Evolutionary conservation across 2,113 vertebrate species (phyloP).

Genomic region (Epinephelus cyanopodus): DNA sequence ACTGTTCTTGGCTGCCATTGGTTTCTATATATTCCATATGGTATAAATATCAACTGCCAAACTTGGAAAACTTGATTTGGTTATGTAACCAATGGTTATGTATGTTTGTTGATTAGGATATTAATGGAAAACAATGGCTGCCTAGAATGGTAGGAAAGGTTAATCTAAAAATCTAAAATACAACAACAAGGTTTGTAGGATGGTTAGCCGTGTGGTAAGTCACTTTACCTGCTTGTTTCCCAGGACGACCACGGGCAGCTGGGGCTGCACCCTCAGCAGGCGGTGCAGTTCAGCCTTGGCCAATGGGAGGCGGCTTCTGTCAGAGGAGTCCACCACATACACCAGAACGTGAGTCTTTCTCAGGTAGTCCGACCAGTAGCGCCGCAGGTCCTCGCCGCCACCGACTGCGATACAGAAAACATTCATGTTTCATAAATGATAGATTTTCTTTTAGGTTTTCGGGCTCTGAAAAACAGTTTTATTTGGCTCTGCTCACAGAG

Average conservation of each 20-base stretch:
- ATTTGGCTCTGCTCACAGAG: no score
- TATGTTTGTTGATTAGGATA: no score
- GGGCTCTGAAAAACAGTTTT: no score
- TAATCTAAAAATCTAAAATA: no score
- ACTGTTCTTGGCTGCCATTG: neutral
- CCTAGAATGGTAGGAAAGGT: no score
- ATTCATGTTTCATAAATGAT: neutral
- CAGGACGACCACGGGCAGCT: conserved; percentile 88
- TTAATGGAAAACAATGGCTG: neutral
- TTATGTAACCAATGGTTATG: no score
- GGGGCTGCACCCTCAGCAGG: conserved; percentile 84
- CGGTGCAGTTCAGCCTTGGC: conserved; percentile 90
- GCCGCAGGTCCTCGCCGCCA: conserved; percentile 87
- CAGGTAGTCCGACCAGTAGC: conserved; percentile 92
- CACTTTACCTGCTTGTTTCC: conserved; percentile 92
- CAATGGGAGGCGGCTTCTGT: conserved; percentile 84
- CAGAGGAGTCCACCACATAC: conserved; percentile 92
- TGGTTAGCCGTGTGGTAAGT: neutral
- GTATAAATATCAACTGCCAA: no score
- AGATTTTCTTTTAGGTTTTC: neutral
- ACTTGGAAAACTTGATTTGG: no score
- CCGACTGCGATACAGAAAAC: conserved; percentile 82
- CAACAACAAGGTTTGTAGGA: neutral
- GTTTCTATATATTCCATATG: no score
- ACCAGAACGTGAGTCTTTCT: conserved; percentile 89